These are phyloP conservation scores for Urophycis tenuis DNA, from an alignment of 2,797 vertebrate species.

Conservation along the genomic window DNA sequence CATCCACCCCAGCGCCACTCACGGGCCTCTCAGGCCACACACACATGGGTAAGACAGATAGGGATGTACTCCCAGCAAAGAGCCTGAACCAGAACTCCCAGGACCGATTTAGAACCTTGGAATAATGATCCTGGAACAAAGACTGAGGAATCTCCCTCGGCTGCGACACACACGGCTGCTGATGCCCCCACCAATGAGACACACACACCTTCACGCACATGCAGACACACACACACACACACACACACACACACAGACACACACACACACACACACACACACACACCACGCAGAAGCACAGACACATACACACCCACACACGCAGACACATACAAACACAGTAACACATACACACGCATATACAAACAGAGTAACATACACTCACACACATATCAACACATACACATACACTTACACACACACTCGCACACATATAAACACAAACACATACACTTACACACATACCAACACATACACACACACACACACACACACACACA, in stretches of 20 bases:
- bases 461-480: too few relatives aligned
- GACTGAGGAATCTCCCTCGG: conserved; percentile 59
- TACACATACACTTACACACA: background rate
- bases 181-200: conserved; percentile 42
- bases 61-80: conserved; percentile 64
- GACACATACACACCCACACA: background rate
- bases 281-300: background rate
- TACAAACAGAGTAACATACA: background rate
- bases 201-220: too few relatives aligned
- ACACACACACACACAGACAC: conserved; percentile 43
- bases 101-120: conserved; percentile 71
- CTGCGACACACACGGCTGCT: conserved; percentile 63
- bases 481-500: too few relatives aligned
- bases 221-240: conserved; percentile 17
- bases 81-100: conserved; percentile 63
- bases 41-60: conserved; percentile 73
- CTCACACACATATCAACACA: conserved; percentile 16
- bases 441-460: too few relatives aligned
- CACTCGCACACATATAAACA: background rate
- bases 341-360: background rate
- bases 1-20: too few relatives aligned
- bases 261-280: conserved; percentile 34
- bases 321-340: conserved; percentile 9
- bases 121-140: conserved; percentile 66
- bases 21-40: conserved; percentile 41